These are phyloP conservation scores for Nomada goodeniana DNA, from an alignment of 2,888 invertebrate genomes.

Conservation along the genomic window DNA sequence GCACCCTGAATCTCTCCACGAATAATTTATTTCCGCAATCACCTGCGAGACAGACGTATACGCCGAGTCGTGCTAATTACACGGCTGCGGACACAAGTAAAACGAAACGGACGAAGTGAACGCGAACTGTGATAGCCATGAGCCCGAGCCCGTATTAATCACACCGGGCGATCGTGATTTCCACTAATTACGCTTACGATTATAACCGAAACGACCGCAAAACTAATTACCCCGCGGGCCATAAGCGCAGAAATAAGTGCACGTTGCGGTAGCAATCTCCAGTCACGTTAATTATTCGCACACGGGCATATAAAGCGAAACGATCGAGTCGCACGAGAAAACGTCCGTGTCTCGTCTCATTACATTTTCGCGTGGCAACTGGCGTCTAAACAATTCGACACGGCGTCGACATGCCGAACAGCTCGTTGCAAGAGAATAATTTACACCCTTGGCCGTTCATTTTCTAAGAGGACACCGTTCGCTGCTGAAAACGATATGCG, in stretches of 20 bases:
- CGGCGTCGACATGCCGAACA: too few relatives aligned
- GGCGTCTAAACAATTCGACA: too few relatives aligned
- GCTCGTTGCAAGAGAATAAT: too few relatives aligned
- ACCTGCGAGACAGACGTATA: not conserved
- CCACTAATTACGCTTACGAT: constrained; percentile 27
- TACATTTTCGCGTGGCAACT: too few relatives aligned
- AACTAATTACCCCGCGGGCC: constrained; percentile 14
- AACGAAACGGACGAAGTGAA: constrained; percentile 1
- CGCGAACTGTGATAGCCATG: not conserved
- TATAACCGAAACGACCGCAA: constrained; percentile 8
- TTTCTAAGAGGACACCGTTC: too few relatives aligned
- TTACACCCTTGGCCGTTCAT: too few relatives aligned
- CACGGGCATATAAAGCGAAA: constrained; percentile 7
- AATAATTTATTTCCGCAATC: constrained; percentile 18
- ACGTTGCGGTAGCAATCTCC: not conserved
- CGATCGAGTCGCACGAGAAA: constrained; percentile 11
- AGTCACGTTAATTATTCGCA: constrained; percentile 3
- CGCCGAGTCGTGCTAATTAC: constrained; percentile 22
- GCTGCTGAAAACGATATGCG: too few relatives aligned
- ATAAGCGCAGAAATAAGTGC: constrained; percentile 6
- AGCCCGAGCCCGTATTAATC: constrained; percentile 32
- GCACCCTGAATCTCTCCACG: not conserved
- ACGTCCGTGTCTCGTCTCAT: not conserved
- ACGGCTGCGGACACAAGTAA: constrained; percentile 1
- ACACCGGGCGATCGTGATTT: constrained; percentile 12